Evolutionary conservation across 2,888 invertebrate species (phyloP).

Genomic region (Bimastos eiseni): DNA sequence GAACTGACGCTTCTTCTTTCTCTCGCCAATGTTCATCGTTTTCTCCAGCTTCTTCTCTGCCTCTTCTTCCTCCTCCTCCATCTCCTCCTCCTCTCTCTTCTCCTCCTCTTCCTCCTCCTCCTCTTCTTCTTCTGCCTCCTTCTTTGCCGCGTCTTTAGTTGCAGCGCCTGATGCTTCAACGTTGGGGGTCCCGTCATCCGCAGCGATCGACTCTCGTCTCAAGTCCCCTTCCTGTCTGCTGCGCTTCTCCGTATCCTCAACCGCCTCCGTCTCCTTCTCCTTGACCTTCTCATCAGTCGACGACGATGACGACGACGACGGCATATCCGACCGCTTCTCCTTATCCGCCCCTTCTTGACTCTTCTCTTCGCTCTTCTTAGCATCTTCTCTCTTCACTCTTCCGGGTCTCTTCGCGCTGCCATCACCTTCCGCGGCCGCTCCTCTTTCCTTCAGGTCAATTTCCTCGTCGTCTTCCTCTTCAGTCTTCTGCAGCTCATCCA

Average conservation of each 20-base stretch:
- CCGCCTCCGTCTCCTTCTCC: background rate
- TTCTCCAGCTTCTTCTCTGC: background rate
- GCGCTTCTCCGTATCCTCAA: background rate
- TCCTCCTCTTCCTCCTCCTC: background rate
- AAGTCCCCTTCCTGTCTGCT: background rate
- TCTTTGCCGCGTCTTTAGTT: background rate
- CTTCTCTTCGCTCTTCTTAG: background rate
- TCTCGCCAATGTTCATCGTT: background rate
- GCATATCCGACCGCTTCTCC: background rate
- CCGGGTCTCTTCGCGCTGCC: too few species aligned
- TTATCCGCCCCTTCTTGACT: background rate
- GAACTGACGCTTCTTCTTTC: background rate
- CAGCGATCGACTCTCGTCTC: background rate
- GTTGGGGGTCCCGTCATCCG: background rate
- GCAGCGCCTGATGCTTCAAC: background rate
- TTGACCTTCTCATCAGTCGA: background rate
- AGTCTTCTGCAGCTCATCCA: background rate
- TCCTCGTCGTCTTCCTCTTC: slow-evolving; percentile 2
- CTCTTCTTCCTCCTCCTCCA: background rate
- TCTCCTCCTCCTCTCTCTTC: background rate
- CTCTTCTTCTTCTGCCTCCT: background rate
- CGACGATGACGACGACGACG: background rate
- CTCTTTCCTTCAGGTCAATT: background rate
- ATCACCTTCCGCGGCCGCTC: background rate
- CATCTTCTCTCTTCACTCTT: background rate